A percentile compares a stretch with the other conserved stretches of the same genome.
These are phyloP conservation scores for Lordiphosa stackelbergi DNA, from an alignment of 1,140 invertebrate species.

Conservation along the genomic window DNA sequence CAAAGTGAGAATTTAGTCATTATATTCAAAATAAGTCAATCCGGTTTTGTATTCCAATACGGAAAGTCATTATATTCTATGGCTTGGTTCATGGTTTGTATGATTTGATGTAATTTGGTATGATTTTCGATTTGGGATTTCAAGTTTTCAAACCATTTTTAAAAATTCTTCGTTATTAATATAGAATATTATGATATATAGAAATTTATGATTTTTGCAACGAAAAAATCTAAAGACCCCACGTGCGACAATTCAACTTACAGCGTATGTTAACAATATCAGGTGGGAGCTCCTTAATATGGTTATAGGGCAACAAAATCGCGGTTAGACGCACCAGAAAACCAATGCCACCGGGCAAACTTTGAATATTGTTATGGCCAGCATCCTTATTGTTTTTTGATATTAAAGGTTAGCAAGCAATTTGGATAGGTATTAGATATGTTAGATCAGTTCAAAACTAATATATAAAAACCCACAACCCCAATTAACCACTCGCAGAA, in stretches of 20 bases:
- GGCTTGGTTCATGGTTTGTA: no score
- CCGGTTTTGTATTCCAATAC: no score
- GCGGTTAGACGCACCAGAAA: constrained; percentile 86
- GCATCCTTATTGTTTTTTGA: constrained; percentile 80
- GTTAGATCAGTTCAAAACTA: constrained; percentile 14
- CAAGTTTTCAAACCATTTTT: no score
- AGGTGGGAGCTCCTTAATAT: constrained; percentile 83
- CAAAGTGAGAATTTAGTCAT: no score
- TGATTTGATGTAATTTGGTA: no score
- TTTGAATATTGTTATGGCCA: constrained; percentile 83
- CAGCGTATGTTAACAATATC: constrained; percentile 83
- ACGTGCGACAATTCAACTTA: constrained; percentile 64
- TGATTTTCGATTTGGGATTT: no score
- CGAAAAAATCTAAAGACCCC: neutral
- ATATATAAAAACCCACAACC: constrained; percentile 24
- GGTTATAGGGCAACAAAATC: constrained; percentile 89
- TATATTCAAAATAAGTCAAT: no score
- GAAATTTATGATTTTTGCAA: no score
- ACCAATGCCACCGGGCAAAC: constrained; percentile 88
- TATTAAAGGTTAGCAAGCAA: constrained; percentile 46
- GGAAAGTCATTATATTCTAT: no score
- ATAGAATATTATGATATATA: no score
- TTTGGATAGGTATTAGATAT: constrained; percentile 13
- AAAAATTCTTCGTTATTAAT: no score
- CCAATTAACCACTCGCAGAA: no score